Conservation (phyloP, 2,113 vertebrate genomes). For the Eira barbara region DNA sequence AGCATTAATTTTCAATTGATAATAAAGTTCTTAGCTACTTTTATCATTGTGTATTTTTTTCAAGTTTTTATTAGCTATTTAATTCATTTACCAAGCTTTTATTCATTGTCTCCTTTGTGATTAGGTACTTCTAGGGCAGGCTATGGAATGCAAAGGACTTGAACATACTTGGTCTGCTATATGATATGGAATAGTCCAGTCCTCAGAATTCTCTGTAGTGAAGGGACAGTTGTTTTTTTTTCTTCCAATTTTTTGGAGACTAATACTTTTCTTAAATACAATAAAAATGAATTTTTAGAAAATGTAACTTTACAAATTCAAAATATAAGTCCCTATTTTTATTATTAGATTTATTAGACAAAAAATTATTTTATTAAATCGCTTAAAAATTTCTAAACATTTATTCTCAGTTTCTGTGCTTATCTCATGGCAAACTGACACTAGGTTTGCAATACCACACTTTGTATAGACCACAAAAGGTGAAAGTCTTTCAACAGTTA, state of each 20-base stretch:
- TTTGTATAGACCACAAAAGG: background rate
- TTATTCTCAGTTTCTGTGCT: background rate
- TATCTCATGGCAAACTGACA: background rate
- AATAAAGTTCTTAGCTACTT: background rate
- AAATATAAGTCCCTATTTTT: background rate
- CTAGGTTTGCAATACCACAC: background rate
- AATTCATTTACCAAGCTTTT: background rate
- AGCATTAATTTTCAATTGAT: background rate
- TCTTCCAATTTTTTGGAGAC: background rate
- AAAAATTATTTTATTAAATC: background rate
- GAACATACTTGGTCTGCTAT: background rate
- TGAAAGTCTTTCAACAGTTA: background rate
- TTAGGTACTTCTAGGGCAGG: background rate
- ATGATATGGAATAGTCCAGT: background rate
- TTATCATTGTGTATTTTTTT: background rate
- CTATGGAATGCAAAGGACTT: background rate
- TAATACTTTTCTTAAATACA: constrained; percentile 3
- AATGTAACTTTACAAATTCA: background rate
- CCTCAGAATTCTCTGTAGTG: background rate
- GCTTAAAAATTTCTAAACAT: background rate
- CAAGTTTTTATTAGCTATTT: background rate
- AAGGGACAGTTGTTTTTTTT: background rate
- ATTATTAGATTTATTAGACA: background rate
- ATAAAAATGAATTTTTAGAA: background rate
- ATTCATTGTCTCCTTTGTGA: background rate